These are phyloP conservation scores for Drosophila falleni DNA, from an alignment of 2,888 invertebrate genomes.

Conservation along the genomic window DNA sequence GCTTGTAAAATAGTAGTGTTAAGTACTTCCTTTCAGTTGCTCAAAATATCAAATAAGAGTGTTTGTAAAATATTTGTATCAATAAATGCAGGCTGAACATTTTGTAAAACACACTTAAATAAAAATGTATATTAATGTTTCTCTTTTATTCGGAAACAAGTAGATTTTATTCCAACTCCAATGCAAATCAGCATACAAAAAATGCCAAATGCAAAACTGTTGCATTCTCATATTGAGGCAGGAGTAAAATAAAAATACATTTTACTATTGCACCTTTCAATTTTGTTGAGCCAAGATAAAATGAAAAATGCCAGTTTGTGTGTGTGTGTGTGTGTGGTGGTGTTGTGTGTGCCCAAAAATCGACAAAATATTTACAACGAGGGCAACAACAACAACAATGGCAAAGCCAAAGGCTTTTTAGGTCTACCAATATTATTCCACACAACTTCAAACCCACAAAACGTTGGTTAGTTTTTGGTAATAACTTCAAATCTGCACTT, in stretches of 20 bases:
- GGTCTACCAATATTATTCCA: constrained; percentile 84
- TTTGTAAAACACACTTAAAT: not conserved
- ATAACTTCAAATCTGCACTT: constrained; percentile 84
- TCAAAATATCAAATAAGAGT: too few relatives aligned
- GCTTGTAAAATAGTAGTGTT: too few relatives aligned
- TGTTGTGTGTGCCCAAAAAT: constrained; percentile 46
- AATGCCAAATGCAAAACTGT: not conserved
- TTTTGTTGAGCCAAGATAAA: constrained; percentile 15
- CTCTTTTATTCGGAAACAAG: too few relatives aligned
- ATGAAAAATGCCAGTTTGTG: constrained; percentile 5
- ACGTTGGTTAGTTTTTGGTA: constrained; percentile 85
- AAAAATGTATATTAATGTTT: not conserved
- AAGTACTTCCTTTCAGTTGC: too few relatives aligned
- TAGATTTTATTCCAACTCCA: not conserved
- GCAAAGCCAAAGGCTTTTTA: constrained; percentile 77
- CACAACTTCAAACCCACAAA: constrained; percentile 85
- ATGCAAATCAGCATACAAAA: not conserved
- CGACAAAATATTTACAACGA: constrained; percentile 55
- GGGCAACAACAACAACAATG: constrained; percentile 34
- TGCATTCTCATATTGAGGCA: constrained; percentile 10
- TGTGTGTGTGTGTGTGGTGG: constrained; percentile 6
- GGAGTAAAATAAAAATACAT: constrained; percentile 3
- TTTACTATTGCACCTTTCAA: constrained; percentile 28
- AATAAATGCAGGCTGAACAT: not conserved
- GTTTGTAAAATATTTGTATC: too few relatives aligned